Evolutionary conservation across 2,113 vertebrate genomes (phyloP).

Genomic region (Gobiocypris rarus): DNA sequence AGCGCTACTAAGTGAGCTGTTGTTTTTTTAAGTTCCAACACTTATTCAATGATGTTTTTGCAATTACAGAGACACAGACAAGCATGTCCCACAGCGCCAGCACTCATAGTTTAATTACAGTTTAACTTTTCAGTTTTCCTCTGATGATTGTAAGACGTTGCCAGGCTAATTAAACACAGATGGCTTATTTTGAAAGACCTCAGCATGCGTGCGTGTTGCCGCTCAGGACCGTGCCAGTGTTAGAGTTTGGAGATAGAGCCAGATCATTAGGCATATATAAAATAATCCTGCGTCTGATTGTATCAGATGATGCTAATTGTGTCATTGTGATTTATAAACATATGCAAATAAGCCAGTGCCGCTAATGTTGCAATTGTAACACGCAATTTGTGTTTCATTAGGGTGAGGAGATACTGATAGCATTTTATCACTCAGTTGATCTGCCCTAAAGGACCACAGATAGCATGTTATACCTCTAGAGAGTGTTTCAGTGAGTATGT

Average conservation of each 20-base stretch:
- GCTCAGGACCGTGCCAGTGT: constrained; percentile 67
- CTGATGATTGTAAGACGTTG: constrained; percentile 77
- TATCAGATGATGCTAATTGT: constrained; percentile 70
- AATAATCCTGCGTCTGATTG: constrained; percentile 68
- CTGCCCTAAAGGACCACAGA: constrained; percentile 44
- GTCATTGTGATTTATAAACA: constrained; percentile 69
- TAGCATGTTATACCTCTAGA: constrained; percentile 24
- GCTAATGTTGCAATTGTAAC: constrained; percentile 60
- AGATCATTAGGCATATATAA: constrained; percentile 66
- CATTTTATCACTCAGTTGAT: constrained; percentile 47
- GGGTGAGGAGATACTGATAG: constrained; percentile 56
- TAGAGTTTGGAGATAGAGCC: constrained; percentile 66
- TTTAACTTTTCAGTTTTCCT: constrained; percentile 77
- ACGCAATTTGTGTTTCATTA: constrained; percentile 59
- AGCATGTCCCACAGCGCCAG: constrained; percentile 67
- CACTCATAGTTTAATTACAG: constrained; percentile 77
- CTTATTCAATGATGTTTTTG: constrained; percentile 74
- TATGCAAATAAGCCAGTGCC: constrained; percentile 54
- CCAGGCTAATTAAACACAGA: constrained; percentile 80
- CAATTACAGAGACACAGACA: constrained; percentile 67
- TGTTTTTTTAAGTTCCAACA: constrained; percentile 66
- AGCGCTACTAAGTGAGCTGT: constrained; percentile 49
- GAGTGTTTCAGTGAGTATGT: neutral
- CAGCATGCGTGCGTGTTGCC: constrained; percentile 57
- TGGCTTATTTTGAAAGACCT: constrained; percentile 67